These are phyloP conservation scores for Spialia ferax DNA, from an alignment of 2,888 invertebrate species.

Conservation along the genomic window DNA sequence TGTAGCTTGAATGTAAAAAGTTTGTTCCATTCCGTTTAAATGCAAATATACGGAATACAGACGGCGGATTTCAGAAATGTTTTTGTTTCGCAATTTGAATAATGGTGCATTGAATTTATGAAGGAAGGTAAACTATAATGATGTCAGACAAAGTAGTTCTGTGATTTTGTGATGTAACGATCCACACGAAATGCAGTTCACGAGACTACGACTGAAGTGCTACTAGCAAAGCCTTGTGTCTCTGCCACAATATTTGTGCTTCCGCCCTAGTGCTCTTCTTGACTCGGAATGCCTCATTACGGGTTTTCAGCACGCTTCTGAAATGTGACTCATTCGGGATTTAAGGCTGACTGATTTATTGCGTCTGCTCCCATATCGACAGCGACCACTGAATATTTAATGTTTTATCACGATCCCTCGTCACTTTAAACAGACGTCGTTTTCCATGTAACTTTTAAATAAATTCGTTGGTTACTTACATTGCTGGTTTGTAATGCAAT, in stretches of 20 bases:
- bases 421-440: conserved; percentile 5
- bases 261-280: conserved; percentile 52
- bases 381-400: conserved; percentile 49
- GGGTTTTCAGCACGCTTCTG: conserved; percentile 64
- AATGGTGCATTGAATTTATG: conserved; percentile 29
- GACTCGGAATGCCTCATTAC: conserved; percentile 66
- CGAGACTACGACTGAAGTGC: conserved; percentile 32
- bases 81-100: conserved; percentile 42
- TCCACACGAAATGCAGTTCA: conserved; percentile 40
- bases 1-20: conserved; percentile 70
- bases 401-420: conserved; percentile 12
- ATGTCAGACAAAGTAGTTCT: conserved; percentile 18
- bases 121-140: conserved; percentile 9
- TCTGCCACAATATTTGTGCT: conserved; percentile 44
- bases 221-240: conserved; percentile 33
- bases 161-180: conserved; percentile 39
- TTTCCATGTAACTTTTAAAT: neutral
- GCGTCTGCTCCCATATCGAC: conserved; percentile 53
- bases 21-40: conserved; percentile 67
- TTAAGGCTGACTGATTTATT: conserved; percentile 61
- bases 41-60: conserved; percentile 64
- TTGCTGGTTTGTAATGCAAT: no score
- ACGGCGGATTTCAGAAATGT: conserved; percentile 47
- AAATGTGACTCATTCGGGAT: conserved; percentile 61
- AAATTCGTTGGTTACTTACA: neutral